Base-by-base conservation (phyloP, 2,888 invertebrate genomes). In the Lutraria lutraria region DNA sequence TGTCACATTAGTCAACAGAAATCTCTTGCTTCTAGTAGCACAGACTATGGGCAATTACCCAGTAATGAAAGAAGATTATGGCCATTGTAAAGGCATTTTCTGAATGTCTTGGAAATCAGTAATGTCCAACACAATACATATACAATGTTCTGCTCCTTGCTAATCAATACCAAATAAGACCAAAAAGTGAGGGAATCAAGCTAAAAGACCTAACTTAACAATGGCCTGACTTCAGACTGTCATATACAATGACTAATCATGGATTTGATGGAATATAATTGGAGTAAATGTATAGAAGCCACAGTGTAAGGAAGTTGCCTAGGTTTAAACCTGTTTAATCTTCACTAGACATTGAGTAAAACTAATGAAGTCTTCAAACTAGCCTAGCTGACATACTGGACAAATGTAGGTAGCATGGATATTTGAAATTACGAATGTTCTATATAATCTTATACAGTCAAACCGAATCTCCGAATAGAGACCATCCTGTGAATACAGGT, bases 41-140 rank as follows among this genome's bases (percentile, higher is more conserved):
- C 25, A 79, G 80, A 60, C 85, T 60, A 80, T n/a, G 12, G 43
- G 43, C 85, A 85, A 85, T 85, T 85, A 85, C 80, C 21, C 53
- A n/a, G 56, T 85, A 86, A 86, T 86, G 86, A 86, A 81, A 68
- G 68, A 54, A 68, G 54, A 86, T 86, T 86, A 86, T 63, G 12
- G 53, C 21, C 86, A 86, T 86, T 86, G 81, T 81, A 54, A 13
- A n/a, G 63, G 86, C 34, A 86, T 86, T 86, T n/a, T 81, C 85
- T 43, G 56, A 43, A 79, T 54, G 56, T 80, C 80, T 60, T n/a
- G 60, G 60, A 34, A 85, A 85, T 56, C 52, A 84, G 76, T 76
- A 76, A 25, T 76, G 76, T 76, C 76, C 76, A 76, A 19, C 3
- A 76, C 31, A 16, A 76, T 19, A 76, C 31, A 76, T 76, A 34